Base-by-base conservation (phyloP, 2,113 vertebrate genomes). In the Formicarius rufipectus region DNA sequence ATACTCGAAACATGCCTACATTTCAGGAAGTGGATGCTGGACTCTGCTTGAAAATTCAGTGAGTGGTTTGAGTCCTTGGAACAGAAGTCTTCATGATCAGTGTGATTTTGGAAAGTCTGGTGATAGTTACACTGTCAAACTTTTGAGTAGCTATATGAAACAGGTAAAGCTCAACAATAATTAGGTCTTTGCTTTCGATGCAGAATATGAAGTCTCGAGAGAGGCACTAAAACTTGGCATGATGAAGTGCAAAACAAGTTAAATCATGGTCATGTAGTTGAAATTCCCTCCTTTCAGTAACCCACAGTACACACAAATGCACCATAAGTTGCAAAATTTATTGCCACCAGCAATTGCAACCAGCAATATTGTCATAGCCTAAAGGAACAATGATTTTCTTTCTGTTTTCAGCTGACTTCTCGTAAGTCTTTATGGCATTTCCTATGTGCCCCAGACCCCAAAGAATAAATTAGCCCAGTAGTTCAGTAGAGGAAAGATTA, bases 291-390 rank as follows among this genome's bases (percentile, higher is more conserved):
- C 40, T 73, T 80, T 84, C 72, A 84, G 76, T 90, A 78, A 77
- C 47, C 39, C 52, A 50, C 42, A 59, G 45, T n/a, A 31, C 39
- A 60, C 59, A 88, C 22, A 91, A 90, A 72, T 25, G 39, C 50
- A 92, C 88, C 83, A 92, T 88, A 88, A 86, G 78, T 76, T 86
- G 64, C 64, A 84, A 75, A 86, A 95, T 91, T 79, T 72, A 94
- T 86, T 86, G 75, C 79, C 66, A 87, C 56, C 27, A 88, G 69
- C 55, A 93, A n/a, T 86, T 83, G 75, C 75, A 66, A 84, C 33
- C 22, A 84, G 60, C 52, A 92, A 21, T 63, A 49, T 17, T 63
- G 40, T 42, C 40, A 40, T 5, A 37, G n/a, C n/a, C 58, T 74
- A 28, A 55, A 77, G 76, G 83, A 86, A 40, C 35, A 31, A 14